Base-by-base conservation (phyloP, 1,140 invertebrate species). In the Pogonomyrmex barbatus region DNA sequence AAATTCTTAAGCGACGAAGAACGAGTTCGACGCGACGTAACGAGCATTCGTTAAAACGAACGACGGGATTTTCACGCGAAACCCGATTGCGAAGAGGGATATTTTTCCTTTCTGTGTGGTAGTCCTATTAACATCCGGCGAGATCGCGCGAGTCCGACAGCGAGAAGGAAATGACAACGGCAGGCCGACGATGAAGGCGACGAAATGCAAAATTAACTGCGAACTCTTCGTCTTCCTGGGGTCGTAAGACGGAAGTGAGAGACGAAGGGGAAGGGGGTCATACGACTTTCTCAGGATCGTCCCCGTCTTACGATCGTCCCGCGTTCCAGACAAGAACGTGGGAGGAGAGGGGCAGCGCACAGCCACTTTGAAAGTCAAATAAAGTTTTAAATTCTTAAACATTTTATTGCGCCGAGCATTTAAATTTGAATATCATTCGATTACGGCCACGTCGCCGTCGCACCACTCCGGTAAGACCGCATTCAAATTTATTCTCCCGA, bases 341-440 rank as follows among this genome's bases (percentile, higher is more conserved):
- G 67, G n/a, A 45, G 45, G 65, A 30, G 60, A 50, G 76, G 24
- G 76, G 76, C 58, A 65, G 73, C 52, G 85, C 52, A 17, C 65
- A 89, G 84, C 88, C 91, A 90, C 91, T 93, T 93, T 93, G 90
- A 92, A 93, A 93, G 92, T 93, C 92, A 93, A 93, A 93, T 93
- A 91, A 91, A 92, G 91, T 92, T 93, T 91, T 84, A 89, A 92
- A 92, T 92, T 93, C 89, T 91, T 92, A 91, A 93, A 92, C 90
- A 92, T 87, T 93, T 93, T 93, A 93, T 93, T 92, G 91, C 91
- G 87, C 73, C 76, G 88, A 84, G 87, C 92, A 93, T 94, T 93
- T 92, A 93, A 93, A 93, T 93, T 91, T 92, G 89, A 93, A 91
- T 92, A 91, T 93, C 91, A 93, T 93, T 94, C 92, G 93, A 93